Conservation (phyloP, 2,113 vertebrate species). For the Sylvia atricapilla region DNA sequence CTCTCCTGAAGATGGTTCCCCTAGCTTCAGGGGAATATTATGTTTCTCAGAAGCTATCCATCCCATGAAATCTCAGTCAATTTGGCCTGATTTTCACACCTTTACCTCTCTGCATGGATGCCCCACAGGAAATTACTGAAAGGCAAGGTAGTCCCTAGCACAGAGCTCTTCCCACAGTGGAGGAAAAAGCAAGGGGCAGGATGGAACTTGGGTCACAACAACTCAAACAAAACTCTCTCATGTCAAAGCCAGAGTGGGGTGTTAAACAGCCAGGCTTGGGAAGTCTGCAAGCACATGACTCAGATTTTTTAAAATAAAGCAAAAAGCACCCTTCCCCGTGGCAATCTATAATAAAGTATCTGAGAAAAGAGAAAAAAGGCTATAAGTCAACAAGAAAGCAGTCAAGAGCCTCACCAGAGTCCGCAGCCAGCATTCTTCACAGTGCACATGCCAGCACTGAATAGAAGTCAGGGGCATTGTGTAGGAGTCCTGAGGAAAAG, state of each 20-base stretch:
- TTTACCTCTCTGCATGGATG: not conserved
- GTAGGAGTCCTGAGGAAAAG: constrained; percentile 88
- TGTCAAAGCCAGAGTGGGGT: not conserved
- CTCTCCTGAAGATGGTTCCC: not conserved
- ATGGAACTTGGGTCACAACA: fast-evolving
- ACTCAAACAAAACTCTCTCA: not conserved
- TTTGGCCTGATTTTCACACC: not conserved
- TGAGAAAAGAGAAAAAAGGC: not conserved
- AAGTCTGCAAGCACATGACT: not conserved
- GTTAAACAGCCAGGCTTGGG: not conserved
- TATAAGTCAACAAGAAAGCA: constrained; percentile 4
- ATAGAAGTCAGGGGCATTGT: constrained; percentile 98
- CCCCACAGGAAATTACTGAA: not conserved
- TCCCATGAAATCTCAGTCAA: not conserved
- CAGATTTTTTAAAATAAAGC: not conserved
- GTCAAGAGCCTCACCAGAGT: constrained; percentile 86
- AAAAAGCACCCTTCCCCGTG: not conserved
- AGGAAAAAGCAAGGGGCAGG: not conserved
- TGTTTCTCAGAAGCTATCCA: not conserved
- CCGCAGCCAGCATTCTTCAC: constrained; percentile 99
- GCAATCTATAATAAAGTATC: not conserved
- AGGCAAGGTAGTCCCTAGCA: not conserved
- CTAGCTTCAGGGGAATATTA: not conserved
- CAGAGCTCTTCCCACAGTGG: not conserved
- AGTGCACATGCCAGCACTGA: constrained; percentile 99